These are phyloP conservation scores for Montipora cactus DNA, from an alignment of 64 coral and sea anemone species.

Conservation along the genomic window DNA sequence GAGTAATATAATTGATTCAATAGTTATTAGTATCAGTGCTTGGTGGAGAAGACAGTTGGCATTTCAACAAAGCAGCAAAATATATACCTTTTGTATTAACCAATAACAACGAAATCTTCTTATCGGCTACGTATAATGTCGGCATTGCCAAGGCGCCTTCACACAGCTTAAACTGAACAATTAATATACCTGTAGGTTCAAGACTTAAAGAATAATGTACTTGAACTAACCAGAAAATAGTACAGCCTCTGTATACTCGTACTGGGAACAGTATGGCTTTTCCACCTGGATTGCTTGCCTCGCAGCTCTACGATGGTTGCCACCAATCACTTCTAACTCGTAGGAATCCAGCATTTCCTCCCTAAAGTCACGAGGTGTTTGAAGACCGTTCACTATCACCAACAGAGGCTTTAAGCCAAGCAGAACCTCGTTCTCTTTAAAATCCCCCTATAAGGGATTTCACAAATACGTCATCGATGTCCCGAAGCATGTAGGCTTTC, in stretches of 20 bases:
- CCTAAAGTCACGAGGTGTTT: neutral
- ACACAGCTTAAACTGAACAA: too few species aligned
- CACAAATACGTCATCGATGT: conserved; percentile 23
- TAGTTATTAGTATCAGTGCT: too few species aligned
- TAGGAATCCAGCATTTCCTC: neutral
- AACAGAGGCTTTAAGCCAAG: conserved; percentile 29
- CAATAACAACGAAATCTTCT: too few species aligned
- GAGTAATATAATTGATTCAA: too few species aligned
- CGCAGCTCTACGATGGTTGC: conserved; percentile 34
- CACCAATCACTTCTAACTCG: conserved; percentile 38
- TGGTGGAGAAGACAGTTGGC: too few species aligned
- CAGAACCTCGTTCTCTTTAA: conserved; percentile 23
- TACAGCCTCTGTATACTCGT: conserved; percentile 18
- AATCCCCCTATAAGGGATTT: conserved; percentile 9
- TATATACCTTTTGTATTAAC: too few species aligned
- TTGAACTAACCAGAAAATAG: conserved; percentile 18
- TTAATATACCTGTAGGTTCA: too few species aligned
- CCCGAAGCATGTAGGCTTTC: neutral
- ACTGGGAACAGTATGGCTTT: neutral
- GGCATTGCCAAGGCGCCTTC: too few species aligned
- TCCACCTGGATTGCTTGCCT: neutral
- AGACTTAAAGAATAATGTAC: too few species aligned
- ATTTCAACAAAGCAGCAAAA: too few species aligned
- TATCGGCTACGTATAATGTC: too few species aligned
- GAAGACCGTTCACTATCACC: neutral